These are phyloP conservation scores for Phylloscopus trochiloides DNA, from an alignment of 2,113 vertebrate species.

Conservation along the genomic window DNA sequence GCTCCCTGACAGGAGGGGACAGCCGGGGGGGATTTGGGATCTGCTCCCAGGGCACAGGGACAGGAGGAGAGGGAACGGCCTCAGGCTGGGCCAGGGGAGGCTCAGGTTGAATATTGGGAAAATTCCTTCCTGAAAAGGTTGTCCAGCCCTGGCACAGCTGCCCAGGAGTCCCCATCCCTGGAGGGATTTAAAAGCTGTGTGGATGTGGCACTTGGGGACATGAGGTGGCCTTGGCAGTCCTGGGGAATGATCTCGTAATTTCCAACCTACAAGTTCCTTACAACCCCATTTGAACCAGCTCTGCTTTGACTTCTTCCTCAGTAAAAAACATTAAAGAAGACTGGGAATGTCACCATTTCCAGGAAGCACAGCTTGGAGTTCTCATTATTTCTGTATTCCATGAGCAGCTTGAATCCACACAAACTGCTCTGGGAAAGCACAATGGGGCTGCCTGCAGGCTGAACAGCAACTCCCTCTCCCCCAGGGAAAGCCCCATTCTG, in stretches of 20 bases:
- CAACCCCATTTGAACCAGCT: background rate
- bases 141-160: background rate
- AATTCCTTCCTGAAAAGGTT: rapidly evolving
- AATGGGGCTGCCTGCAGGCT: background rate
- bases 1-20: background rate
- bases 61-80: background rate
- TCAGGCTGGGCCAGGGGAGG: background rate
- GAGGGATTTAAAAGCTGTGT: rapidly evolving
- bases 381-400: background rate
- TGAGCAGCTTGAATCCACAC: background rate
- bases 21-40: background rate
- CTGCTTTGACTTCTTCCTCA: background rate
- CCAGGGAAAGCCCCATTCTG: background rate
- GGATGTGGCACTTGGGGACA: background rate
- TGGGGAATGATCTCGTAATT: background rate
- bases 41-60: background rate
- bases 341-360: background rate
- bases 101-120: rapidly evolving
- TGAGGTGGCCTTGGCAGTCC: background rate
- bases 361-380: background rate
- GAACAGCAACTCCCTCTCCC: background rate
- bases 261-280: background rate
- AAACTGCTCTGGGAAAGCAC: background rate
- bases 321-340: background rate
- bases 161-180: background rate